Percentiles rank a stretch among this genome's conserved stretches.
phyloP scores from a whole-genome alignment of 2,797 vertebrate genomes.

The Semaprochilodus insignis region DNA sequence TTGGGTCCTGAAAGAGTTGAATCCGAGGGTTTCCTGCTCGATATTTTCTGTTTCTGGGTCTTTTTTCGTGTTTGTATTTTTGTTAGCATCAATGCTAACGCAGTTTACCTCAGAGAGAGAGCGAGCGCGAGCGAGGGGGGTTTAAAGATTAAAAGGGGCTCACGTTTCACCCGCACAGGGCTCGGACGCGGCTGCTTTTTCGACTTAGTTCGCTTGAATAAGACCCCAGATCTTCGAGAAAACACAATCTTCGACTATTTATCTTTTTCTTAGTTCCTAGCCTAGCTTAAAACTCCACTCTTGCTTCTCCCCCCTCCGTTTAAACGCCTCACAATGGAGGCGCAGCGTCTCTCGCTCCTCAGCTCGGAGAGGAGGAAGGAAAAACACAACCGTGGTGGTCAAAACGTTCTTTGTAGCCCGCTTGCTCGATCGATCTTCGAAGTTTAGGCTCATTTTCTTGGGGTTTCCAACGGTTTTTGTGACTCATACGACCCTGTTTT shows the following conservation, averaged over 20 bases:
- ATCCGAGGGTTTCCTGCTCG: not conserved
- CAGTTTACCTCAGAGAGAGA: slow-evolving; percentile 36
- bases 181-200: no score
- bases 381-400: slow-evolving; percentile 69
- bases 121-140: slow-evolving; percentile 29
- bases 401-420: slow-evolving; percentile 64
- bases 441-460: slow-evolving; percentile 54
- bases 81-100: not conserved
- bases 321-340: slow-evolving; percentile 18
- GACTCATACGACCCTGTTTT: not conserved
- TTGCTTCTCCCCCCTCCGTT: not conserved
- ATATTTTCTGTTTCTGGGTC: not conserved
- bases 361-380: slow-evolving; percentile 25
- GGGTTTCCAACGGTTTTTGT: slow-evolving; percentile 31
- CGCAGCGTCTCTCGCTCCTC: slow-evolving; percentile 27
- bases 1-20: no score
- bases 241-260: not conserved
- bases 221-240: not conserved
- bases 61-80: not conserved
- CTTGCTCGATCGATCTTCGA: slow-evolving; percentile 25
- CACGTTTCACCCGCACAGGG: not conserved
- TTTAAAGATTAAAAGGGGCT: slow-evolving; percentile 82
- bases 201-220: not conserved
- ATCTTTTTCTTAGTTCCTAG: not conserved
- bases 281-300: no score